Base-by-base conservation (phyloP, 2,888 invertebrate species). In the Hedychridium roseum region DNA sequence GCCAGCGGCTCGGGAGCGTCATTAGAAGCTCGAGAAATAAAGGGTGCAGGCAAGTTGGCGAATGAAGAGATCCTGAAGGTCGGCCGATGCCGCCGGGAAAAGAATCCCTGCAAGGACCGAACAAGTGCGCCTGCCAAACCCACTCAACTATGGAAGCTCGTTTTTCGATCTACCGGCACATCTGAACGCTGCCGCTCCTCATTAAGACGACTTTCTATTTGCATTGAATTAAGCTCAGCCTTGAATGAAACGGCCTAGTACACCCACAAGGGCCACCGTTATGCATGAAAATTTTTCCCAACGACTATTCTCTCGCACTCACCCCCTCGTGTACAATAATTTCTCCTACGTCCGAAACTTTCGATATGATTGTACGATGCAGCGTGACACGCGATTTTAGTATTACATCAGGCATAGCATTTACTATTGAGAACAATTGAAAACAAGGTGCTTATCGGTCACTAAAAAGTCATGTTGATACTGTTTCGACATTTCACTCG, bases 1-100 rank as follows among this genome's bases (percentile, higher is more conserved):
- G n/a, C n/a, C n/a, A n/a, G n/a, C n/a, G n/a, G n/a, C n/a, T n/a
- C 49, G 44, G 48, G 47, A 45, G 42, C 54, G 48, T 52, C 49
- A 56, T 57, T 57, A 57, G 51, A 41, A 40, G 45, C 37, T 20
- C 18, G 27, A 41, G 37, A 38, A 39, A 45, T 50, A 55, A 54
- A 55, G 41, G 48, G 21, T 9, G 20, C 38, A 16, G 15, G 14
- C 38, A 26, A 26, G 18, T 7, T 16, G 14, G 26, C 12, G 17
- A 18, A 11, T 36, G 17, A 21, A 36, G 11, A 20, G 23, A 36
- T 4, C 6, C 31, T n/a, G 23, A 4, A 6, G 5, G 23, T 4
- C 9, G 23, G 23, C 9, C 32, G 6, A 32, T 7, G n/a, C 12
- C 17, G 36, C 3, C 6, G 7, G 18, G 15, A 4, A 14, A 34